phyloP scores from a whole-genome alignment of 2,888 invertebrate species.

The Drosophila anomalipes region DNA sequence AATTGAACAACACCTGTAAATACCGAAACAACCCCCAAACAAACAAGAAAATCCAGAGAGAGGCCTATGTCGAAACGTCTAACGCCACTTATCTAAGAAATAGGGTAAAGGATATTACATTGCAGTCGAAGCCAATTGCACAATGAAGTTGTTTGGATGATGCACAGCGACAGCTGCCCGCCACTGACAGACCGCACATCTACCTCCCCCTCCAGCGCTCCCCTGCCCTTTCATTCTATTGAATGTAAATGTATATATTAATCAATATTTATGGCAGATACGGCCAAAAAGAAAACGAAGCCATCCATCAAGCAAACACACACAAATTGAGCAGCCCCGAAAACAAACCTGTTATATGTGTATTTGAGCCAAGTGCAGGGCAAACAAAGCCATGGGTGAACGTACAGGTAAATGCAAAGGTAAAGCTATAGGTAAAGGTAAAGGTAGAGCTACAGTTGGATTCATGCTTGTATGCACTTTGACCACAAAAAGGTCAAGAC shows the following conservation, averaged over 20 bases:
- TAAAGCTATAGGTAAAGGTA: conserved; percentile 24
- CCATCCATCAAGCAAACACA: conserved; percentile 68
- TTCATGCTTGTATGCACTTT: conserved; percentile 79
- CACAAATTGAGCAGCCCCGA: conserved; percentile 51
- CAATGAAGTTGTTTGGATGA: conserved; percentile 77
- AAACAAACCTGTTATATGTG: conserved; percentile 65
- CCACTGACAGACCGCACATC: not conserved
- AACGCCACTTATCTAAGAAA: conserved; percentile 34
- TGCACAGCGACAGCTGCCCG: conserved; percentile 63
- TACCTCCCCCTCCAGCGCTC: not conserved
- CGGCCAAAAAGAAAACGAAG: conserved; percentile 44
- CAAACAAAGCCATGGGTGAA: conserved; percentile 34
- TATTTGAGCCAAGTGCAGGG: conserved; percentile 58
- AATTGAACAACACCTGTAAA: conserved; percentile 59
- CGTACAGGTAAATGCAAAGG: conserved; percentile 24
- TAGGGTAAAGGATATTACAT: conserved; percentile 40
- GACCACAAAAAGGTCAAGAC: conserved; percentile 78
- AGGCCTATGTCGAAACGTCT: conserved; percentile 16
- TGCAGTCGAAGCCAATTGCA: conserved; percentile 56
- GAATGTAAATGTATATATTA: conserved; percentile 75
- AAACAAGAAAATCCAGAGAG: not conserved
- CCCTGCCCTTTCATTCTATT: conserved; percentile 16
- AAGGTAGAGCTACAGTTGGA: conserved; percentile 44
- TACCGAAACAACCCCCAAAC: conserved; percentile 36
- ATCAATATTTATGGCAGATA: conserved; percentile 75